Conservation (phyloP, 2,113 vertebrate genomes). For the Nansenia antarctica region DNA sequence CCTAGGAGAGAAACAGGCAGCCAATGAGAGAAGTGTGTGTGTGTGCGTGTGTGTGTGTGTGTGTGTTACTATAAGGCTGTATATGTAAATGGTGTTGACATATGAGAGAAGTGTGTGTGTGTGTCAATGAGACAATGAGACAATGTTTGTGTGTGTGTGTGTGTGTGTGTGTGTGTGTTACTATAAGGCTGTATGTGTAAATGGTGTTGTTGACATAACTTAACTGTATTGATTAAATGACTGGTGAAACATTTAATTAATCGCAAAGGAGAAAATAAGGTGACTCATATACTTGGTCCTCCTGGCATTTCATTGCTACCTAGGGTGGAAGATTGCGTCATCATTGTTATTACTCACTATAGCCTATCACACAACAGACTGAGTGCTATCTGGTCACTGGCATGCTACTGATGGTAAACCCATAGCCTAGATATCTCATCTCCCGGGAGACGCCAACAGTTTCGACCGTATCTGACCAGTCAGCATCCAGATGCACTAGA, state of each 20-base stretch:
- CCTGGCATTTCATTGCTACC: conserved; percentile 22
- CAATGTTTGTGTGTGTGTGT: too few relatives aligned
- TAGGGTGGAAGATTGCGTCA: conserved; percentile 50
- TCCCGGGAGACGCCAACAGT: conserved; percentile 44
- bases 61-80: too few relatives aligned
- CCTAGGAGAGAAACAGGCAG: conserved; percentile 65
- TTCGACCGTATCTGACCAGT: conserved; percentile 28
- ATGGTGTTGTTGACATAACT: too few relatives aligned
- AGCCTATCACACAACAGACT: conserved; percentile 11
- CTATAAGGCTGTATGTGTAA: too few relatives aligned
- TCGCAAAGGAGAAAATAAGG: neutral
- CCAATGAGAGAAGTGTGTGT: neutral
- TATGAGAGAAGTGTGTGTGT: too few relatives aligned
- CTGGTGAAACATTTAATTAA: too few relatives aligned
- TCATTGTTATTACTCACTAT: conserved; percentile 43
- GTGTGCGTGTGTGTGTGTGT: conserved; percentile 12
- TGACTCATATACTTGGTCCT: conserved; percentile 33
- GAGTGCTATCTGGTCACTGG: conserved; percentile 28
- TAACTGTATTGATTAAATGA: too few relatives aligned
- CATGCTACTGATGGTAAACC: conserved; percentile 33
- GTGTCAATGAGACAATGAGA: neutral
- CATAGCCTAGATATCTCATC: too few relatives aligned
- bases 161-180: too few relatives aligned
- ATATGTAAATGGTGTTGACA: too few relatives aligned
- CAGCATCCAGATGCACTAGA: conserved; percentile 17